phyloP scores from a whole-genome alignment of 2,888 invertebrate species.

The Eristalis intricaria region DNA sequence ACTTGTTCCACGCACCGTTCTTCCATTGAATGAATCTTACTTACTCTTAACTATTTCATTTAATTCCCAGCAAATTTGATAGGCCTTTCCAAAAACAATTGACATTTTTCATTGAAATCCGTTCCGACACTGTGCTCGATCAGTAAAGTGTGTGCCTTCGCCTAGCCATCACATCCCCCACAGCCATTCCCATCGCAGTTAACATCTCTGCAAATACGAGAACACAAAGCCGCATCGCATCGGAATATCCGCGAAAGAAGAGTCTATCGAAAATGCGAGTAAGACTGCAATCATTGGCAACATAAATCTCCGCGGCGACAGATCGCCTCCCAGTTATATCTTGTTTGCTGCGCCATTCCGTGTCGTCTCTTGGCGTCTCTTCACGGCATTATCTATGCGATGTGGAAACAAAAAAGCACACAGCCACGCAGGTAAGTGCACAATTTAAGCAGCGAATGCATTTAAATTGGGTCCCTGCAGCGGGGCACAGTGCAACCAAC shows the following conservation, averaged over 20 bases:
- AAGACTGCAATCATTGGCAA: constrained; percentile 28
- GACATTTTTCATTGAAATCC: no score
- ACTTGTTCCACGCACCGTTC: no score
- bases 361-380: background rate
- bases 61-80: no score
- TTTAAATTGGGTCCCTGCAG: constrained; percentile 49
- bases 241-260: background rate
- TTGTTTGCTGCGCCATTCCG: background rate
- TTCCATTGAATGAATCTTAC: no score
- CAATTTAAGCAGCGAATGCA: constrained; percentile 40
- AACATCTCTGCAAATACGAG: background rate
- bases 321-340: constrained; percentile 25
- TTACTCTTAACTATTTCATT: no score
- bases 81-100: no score
- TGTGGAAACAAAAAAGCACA: background rate
- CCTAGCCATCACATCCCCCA: no score
- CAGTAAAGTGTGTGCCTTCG: no score
- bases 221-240: background rate
- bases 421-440: constrained; percentile 28
- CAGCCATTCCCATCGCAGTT: no score
- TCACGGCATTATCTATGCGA: background rate
- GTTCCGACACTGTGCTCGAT: no score
- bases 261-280: constrained; percentile 23
- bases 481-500: background rate
- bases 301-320: constrained; percentile 37